These are phyloP conservation scores for Myotis pilosus DNA, from an alignment of 2,797 vertebrate species.

Conservation along the genomic window DNA sequence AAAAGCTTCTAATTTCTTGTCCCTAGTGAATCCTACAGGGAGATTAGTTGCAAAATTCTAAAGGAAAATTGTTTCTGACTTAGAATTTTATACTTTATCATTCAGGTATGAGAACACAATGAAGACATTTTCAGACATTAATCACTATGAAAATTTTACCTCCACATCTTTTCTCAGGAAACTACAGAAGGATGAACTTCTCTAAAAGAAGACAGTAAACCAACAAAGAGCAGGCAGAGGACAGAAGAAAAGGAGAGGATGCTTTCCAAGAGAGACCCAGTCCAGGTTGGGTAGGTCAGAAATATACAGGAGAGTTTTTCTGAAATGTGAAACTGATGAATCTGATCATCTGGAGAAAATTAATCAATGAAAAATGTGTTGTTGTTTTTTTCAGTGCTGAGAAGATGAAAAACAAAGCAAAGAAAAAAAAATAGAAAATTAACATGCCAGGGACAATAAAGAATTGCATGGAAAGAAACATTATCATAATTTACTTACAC, in stretches of 20 bases:
- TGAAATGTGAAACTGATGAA: neutral
- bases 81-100: neutral
- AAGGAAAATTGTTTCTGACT: neutral
- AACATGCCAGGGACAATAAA: neutral
- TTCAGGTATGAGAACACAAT: neutral
- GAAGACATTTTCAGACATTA: neutral
- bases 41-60: neutral
- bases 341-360: neutral
- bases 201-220: neutral
- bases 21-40: neutral
- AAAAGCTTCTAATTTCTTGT: neutral
- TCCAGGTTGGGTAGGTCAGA: neutral
- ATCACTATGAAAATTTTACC: neutral
- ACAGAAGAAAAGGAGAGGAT: neutral
- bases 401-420: neutral
- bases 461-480: neutral
- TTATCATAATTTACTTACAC: neutral
- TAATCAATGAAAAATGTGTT: neutral
- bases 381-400: neutral
- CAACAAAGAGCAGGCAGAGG: neutral
- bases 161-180: neutral
- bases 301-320: neutral
- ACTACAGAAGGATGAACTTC: neutral
- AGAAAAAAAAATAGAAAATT: neutral
- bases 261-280: neutral